Conservation (phyloP, 2,888 invertebrate genomes). For the Lasius platythorax region DNA sequence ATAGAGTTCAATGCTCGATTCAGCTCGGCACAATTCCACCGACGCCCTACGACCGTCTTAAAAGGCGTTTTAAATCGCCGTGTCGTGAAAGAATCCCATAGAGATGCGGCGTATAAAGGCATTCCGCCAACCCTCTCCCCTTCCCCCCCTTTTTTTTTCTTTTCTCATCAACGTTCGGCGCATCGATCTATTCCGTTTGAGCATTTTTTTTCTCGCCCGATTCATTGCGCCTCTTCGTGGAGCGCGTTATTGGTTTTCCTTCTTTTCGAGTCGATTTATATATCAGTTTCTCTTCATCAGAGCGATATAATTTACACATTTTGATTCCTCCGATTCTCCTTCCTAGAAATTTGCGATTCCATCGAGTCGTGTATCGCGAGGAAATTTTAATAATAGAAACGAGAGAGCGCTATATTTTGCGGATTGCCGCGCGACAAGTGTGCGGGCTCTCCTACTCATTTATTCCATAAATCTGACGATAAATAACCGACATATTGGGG, state of each 20-base stretch:
- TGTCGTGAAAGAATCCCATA: slow-evolving; percentile 84
- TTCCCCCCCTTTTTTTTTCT: slow-evolving; percentile 43
- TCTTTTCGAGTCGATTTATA: slow-evolving; percentile 27
- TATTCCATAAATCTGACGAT: slow-evolving; percentile 86
- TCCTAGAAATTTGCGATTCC: slow-evolving; percentile 30
- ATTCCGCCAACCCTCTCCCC: slow-evolving; percentile 78
- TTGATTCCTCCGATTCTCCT: not conserved
- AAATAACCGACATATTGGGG: slow-evolving; percentile 84
- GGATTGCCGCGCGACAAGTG: slow-evolving; percentile 38
- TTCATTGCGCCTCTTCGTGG: slow-evolving; percentile 41
- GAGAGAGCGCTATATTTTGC: slow-evolving; percentile 60
- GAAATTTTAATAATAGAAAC: slow-evolving; percentile 78
- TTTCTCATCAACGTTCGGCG: slow-evolving; percentile 59
- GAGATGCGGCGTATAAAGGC: slow-evolving; percentile 84
- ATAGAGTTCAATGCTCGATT: slow-evolving; percentile 72
- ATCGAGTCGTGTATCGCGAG: slow-evolving; percentile 26
- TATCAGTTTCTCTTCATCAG: slow-evolving; percentile 29
- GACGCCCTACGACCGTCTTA: slow-evolving; percentile 73
- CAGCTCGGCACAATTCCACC: slow-evolving; percentile 75
- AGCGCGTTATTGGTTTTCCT: slow-evolving; percentile 6
- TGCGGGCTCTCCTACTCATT: slow-evolving; percentile 76
- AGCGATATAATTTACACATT: slow-evolving; percentile 23
- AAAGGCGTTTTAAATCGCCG: slow-evolving; percentile 84
- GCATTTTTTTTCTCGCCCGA: slow-evolving; percentile 46
- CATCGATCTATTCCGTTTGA: slow-evolving; percentile 66